Conservation (phyloP, 2,797 vertebrate species). For the Heteromormyrus szaboi region DNA sequence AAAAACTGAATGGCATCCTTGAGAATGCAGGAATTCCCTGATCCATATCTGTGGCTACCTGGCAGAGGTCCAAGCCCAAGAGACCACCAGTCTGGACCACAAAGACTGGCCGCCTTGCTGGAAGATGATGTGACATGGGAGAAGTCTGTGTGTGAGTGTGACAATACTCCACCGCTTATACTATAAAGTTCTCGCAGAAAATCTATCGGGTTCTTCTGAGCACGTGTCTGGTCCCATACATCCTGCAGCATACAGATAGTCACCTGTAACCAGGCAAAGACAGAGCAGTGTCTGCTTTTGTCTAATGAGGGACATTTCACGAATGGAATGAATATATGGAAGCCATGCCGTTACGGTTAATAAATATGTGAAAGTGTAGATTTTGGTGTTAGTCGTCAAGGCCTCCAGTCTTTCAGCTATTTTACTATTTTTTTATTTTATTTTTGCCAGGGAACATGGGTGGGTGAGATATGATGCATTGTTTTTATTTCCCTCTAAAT, state of each 20-base stretch:
- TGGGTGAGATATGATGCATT: not conserved
- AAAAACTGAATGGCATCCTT: constrained; percentile 26
- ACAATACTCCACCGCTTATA: not conserved
- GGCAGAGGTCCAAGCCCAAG: constrained; percentile 27
- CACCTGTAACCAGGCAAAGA: not conserved
- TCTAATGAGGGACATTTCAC: not conserved
- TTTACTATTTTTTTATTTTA: not conserved
- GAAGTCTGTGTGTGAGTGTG: not conserved
- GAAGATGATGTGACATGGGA: not conserved
- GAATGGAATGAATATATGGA: not conserved
- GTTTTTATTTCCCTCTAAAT: not conserved
- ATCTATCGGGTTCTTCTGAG: not conserved
- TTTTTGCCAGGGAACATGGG: not conserved
- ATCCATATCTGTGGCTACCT: constrained; percentile 35
- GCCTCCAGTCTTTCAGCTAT: not conserved
- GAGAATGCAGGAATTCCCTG: constrained; percentile 33
- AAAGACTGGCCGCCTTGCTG: not conserved
- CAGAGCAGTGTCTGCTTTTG: not conserved
- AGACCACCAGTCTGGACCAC: not conserved
- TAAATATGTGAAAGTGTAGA: not conserved
- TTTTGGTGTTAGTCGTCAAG: not conserved
- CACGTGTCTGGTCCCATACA: not conserved
- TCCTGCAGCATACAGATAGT: not conserved
- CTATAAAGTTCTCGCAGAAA: not conserved
- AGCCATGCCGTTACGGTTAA: not conserved